Base-by-base conservation (phyloP, 2,797 vertebrate species). In the Rhinogobio ventralis region DNA sequence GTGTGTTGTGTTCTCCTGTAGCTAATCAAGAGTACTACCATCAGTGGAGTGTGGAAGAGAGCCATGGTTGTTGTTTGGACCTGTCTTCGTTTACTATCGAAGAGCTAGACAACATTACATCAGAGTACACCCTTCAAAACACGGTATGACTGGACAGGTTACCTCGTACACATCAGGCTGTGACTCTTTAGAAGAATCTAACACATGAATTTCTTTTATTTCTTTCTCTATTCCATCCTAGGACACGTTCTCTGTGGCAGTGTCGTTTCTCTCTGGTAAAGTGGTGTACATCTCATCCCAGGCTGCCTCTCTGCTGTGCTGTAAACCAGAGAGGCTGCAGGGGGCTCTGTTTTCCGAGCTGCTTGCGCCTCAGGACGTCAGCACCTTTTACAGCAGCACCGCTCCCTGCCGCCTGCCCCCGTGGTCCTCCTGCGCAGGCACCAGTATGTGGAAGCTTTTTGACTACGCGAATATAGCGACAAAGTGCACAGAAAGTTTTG, bases 251-350 rank as follows among this genome's bases (percentile, higher is more conserved):
- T 93, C 94, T 46, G 94, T 94, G 17, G 94, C 95, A 0, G 95
- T 96, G 87, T 96, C 95, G 0, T 91, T 96, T 89, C 93, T 95
- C 28, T 95, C 96, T n/a, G 95, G 95, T 88, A 94, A 91, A 89
- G 92, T 95, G 53, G 90, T 96, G 80, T 94, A 95, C 46, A 86
- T 95, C 88, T 96, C 95, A 33, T 93, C 96, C 83, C 95, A 96
- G 85, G 95, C 95, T 8, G 64, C 94, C 11, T 92, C 87, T 7
- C 93, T 95, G 77, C 90, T 96, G 57, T 92, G 91, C 66, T 94
- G 90, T 81, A 92, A 94, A 90, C 93, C 93, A 66, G 93, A 92
- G 73, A 80, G 89, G 51, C 79, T 96, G 90, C 92, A 90, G 67
- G 93, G 95, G 1, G 93, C 87, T 2, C 91, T 89, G 5, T 96